phyloP scores from a whole-genome alignment of 1,140 invertebrate genomes.

The Pseudomyrmex cubaensis region DNA sequence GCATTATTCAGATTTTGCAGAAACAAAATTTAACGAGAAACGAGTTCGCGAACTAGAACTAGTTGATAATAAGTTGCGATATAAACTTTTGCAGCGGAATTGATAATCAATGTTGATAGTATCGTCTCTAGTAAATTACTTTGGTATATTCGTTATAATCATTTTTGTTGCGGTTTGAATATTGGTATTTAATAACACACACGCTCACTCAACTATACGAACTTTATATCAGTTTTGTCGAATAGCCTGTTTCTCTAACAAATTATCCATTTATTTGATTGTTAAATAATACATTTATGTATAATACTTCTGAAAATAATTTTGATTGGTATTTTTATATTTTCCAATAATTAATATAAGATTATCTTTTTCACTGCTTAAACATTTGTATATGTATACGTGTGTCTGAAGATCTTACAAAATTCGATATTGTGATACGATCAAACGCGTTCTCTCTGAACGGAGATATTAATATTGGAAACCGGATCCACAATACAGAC shows the following conservation, averaged over 20 bases:
- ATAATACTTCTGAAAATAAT: too few relatives aligned
- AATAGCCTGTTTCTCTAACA: not conserved
- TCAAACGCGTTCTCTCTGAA: constrained; percentile 49
- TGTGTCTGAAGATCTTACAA: constrained; percentile 18
- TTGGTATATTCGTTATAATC: too few relatives aligned
- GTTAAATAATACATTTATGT: too few relatives aligned
- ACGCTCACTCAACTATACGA: too few relatives aligned
- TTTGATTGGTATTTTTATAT: too few relatives aligned
- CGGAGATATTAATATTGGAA: constrained; percentile 65
- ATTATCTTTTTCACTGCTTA: constrained; percentile 37
- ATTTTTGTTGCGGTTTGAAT: not conserved
- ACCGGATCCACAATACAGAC: constrained; percentile 55
- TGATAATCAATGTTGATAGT: not conserved
- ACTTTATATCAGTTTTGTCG: not conserved
- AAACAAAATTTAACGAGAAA: constrained; percentile 23
- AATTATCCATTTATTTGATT: too few relatives aligned
- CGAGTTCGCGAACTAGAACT: not conserved
- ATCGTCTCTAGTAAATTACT: too few relatives aligned
- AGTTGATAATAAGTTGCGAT: not conserved
- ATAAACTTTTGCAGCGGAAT: constrained; percentile 4
- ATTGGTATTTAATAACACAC: not conserved
- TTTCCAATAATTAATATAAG: constrained; percentile 18
- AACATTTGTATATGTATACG: not conserved
- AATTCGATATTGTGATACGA: constrained; percentile 53
- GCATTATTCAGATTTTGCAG: constrained; percentile 14